Base-by-base conservation (phyloP, 2,888 invertebrate genomes). In the Drosophila atroscutellata region DNA sequence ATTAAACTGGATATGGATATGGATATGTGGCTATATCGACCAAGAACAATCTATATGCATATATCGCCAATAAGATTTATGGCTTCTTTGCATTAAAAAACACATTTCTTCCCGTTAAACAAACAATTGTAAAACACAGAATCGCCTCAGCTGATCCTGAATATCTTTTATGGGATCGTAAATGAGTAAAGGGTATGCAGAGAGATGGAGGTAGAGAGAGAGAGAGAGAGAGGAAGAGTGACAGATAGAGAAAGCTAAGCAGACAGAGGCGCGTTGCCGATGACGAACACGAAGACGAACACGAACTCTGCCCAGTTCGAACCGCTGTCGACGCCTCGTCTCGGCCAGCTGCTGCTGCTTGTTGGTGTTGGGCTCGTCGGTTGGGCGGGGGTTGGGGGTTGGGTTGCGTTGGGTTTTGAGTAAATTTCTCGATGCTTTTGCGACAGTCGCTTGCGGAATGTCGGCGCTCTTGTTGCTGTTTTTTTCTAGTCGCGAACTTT, bases 401-500 rank as follows among this genome's bases (percentile, higher is more conserved):
- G 58, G 42, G 34, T 28, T 59, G 36, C n/a, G 15, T 34, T 49
- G n/a, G n/a, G 47, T 32, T 61, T 66, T 65, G 64, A 57, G 70
- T 63, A 55, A 81, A 72, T 87, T 79, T 81, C 85, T 76, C 80
- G 72, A n/a, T 42, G 70, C 37, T 78, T 74, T 85, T 47, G 65
- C 76, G 76, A 68, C 83, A 83, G 83, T 83, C 86, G 75, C 68
- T 73, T 67, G 72, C 50, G 72, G 73, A 77, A 75, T 83, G 86
- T 83, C 77, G 81, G 58, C 62, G 67, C 75, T 79, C 56, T 86
- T 75, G 72, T 45, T 45, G 83, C 80, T 75, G 81, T 65, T 72
- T 50, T 6, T 30, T 24, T 20, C 30, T 59, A 52, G 37, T 57
- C 50, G 45, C 32, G 42, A 45, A 54, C 15, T 61, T 64, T 34